Percentiles rank a stretch among this genome's conserved stretches.
Conservation (phyloP, 23 tunicate genomes). For the Clavelina lepadiformis region DNA sequence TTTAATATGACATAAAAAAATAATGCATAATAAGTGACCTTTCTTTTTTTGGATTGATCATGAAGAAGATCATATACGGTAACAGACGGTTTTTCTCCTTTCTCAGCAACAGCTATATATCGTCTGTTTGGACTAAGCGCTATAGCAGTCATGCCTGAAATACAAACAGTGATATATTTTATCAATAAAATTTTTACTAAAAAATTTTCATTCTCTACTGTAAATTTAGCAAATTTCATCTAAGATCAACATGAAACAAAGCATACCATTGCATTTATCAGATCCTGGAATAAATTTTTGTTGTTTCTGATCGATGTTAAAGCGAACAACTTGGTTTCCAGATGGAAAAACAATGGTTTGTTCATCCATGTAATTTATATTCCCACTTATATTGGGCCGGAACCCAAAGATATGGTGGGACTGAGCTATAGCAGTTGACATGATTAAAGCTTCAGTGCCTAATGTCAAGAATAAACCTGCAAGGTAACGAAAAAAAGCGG, state of each 20-base stretch:
- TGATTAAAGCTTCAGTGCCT: too few species aligned
- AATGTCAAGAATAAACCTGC: too few species aligned
- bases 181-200: not conserved
- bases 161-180: too few species aligned
- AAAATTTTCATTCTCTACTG: not conserved
- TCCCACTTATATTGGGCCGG: constrained; percentile 70
- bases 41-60: constrained; percentile 89
- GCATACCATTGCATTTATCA: constrained; percentile 67
- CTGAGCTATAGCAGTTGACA: constrained; percentile 94
- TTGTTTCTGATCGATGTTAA: constrained; percentile 94
- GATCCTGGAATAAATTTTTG: constrained; percentile 95
- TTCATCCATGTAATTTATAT: constrained; percentile 79
- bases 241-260: not conserved
- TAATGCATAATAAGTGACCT: constrained; percentile 25
- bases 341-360: constrained; percentile 95
- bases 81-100: constrained; percentile 84
- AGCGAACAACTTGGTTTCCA: constrained; percentile 92
- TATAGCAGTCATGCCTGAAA: constrained; percentile 93
- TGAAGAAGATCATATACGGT: constrained; percentile 84
- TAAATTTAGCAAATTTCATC: not conserved
- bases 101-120: constrained; percentile 88
- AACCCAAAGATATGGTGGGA: constrained; percentile 95
- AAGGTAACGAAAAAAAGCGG: too few species aligned
- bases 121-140: constrained; percentile 91
- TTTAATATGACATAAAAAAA: too few species aligned